These are phyloP conservation scores for Myanophis thanlyinensis DNA, from an alignment of 2,113 vertebrate genomes.

Conservation along the genomic window DNA sequence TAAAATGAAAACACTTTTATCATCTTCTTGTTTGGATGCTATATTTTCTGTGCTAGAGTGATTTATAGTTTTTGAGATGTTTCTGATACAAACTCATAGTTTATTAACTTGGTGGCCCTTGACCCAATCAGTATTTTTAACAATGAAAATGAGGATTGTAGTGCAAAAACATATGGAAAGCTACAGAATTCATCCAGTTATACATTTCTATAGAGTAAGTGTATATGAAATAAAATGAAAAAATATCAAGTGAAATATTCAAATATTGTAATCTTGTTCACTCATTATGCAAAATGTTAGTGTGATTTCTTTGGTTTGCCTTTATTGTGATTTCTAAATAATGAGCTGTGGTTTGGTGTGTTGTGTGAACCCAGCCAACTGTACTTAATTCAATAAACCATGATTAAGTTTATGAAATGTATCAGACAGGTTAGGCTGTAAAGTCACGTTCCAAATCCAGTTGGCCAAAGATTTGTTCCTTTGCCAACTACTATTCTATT, in stretches of 20 bases:
- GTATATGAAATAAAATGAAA: not conserved
- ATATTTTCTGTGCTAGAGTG: not conserved
- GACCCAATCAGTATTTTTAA: not conserved
- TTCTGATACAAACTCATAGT: not conserved
- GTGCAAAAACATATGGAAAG: not conserved
- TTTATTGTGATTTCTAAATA: not conserved
- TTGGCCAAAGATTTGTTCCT: not conserved
- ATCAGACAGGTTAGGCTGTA: not conserved
- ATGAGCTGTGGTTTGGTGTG: not conserved
- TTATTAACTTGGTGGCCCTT: not conserved
- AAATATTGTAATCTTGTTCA: not conserved
- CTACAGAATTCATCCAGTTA: not conserved
- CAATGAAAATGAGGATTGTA: not conserved
- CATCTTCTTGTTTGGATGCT: not conserved
- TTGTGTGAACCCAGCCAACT: not conserved
- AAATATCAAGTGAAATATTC: not conserved
- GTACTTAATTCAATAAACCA: not conserved
- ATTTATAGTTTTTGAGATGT: not conserved
- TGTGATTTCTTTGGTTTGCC: not conserved
- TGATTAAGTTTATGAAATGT: not conserved
- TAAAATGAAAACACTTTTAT: not conserved
- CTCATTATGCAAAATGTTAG: not conserved
- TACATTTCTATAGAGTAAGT: not conserved
- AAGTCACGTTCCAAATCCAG: not conserved
- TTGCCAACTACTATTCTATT: not conserved